Evolutionary conservation across 2,113 vertebrate genomes (phyloP), one percentile per base, ranked within the genome.

Genomic region (Chaenogobius annularis): DNA sequence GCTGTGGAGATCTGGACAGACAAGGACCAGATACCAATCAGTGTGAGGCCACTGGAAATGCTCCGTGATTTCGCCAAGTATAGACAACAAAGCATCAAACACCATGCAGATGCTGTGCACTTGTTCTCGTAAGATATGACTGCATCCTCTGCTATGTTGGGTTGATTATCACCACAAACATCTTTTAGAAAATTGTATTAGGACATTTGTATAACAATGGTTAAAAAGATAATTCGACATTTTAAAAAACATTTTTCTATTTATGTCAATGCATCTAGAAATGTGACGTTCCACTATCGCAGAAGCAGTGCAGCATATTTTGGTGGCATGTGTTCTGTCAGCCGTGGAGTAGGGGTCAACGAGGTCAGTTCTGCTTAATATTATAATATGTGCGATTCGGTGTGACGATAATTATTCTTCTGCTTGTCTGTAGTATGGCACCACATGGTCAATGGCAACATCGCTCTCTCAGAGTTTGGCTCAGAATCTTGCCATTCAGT

Each of bases 1-100:
- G 97, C 94, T 37, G 93, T 98, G 83, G 98, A 99, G 92, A 96
- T 96, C 66, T 99, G 98, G 98, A 96, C 96, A 0, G 96, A 99
- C 72, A 94, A 92, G 83, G 96, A 99, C 87, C 95, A 92, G 20
- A 97, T 98, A 48, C 93, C 95, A 23, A 88, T 98, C 81, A 94
- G 93, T 46, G 93, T 94, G 78, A 94, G 91, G 88, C 97, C 96
- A 0, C 92, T 98, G 84, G 95, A 97, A 79, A 93, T 97, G 95
- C 94, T 99, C 64, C 93, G 94, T 0, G 95, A 98, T 40, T 99
- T 99, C 84, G 94, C 97, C 88, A 97, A 94, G 81, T 98, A 99
- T 66, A 93, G 98, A n/a, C 96, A 96, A 84, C 94, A 95, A 37
- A 91, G 88, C 90, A 95, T 99, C 90, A 96, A 93, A 80, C 94